Base-by-base conservation (phyloP, 2,797 vertebrate species). In the Brotogeris chrysoptera region DNA sequence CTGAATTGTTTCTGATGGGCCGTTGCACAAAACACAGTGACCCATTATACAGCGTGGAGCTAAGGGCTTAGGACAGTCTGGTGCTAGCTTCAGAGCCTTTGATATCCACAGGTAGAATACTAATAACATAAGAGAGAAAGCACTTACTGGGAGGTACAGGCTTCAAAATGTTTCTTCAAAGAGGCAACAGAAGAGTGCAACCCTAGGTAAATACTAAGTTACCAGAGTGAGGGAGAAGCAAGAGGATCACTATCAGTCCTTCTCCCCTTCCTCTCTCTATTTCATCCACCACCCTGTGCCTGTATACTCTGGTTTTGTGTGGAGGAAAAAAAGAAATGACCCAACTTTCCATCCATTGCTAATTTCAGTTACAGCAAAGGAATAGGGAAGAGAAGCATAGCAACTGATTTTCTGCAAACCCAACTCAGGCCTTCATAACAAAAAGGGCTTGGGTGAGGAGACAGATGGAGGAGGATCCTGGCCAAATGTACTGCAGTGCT, bases 381-480 rank as follows among this genome's bases (percentile, higher is more conserved):
- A 32, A 64, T 1, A 60, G 24, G 20, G 52, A 49, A 39, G n/a
- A 55, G 28, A 34, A 14, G 17, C 1, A 27, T 13, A n/a, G 28
- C 1, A 2, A 50, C 23, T 53, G 0, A 36, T 21, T 39, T 70
- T 60, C 44, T 70, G 55, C 63, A 71, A 84, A 61, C 21, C 28
- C 64, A 64, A 1, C 10, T 32, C 28, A 24, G 30, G 34, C 27
- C 36, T 73, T 49, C 27, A 20, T 30, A 28, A 30, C 27, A 20
- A 65, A 13, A 17, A 27, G 16, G 14, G 18, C 10, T 32, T 47
- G 28, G 10, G 7, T 18, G 41, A 43, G 57, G 43, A 30, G 23
- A n/a, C 1, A 0, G 49, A 34, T 2, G 2, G n/a, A 32, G 32
- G 30, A 49, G 32, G 36, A 49, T n/a, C 39, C 34, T 39, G 16